phyloP scores from a whole-genome alignment of 2,888 invertebrate genomes.

The Opisthograptis luteolata region DNA sequence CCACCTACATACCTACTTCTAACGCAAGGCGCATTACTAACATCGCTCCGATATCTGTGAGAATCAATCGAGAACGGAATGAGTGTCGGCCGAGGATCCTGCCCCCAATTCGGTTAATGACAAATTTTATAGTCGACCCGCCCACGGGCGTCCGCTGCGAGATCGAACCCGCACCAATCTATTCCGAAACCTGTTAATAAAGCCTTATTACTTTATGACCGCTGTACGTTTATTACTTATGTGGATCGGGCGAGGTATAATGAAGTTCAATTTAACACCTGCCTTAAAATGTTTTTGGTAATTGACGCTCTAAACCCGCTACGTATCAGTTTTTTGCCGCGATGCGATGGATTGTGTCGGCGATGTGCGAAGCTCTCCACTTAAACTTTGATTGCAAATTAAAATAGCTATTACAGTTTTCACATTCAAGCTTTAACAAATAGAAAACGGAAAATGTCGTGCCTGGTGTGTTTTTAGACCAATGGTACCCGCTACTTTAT shows the following conservation, averaged over 20 bases:
- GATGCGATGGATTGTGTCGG: constrained; percentile 7
- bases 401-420: neutral
- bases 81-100: constrained; percentile 20
- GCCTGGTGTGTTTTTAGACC: neutral
- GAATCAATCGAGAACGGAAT: constrained; percentile 24
- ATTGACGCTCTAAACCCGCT: constrained; percentile 23
- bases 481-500: constrained; percentile 11
- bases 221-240: constrained; percentile 25
- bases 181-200: constrained; percentile 28
- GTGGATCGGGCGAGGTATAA: constrained; percentile 18
- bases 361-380: constrained; percentile 5
- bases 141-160: constrained; percentile 17
- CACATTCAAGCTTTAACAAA: neutral
- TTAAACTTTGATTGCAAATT: neutral
- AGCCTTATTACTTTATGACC: constrained; percentile 33
- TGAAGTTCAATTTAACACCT: constrained; percentile 24
- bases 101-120: constrained; percentile 30
- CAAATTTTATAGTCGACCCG: constrained; percentile 28
- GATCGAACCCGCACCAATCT: constrained; percentile 11
- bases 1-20: constrained; percentile 24
- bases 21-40: constrained; percentile 19
- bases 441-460: neutral
- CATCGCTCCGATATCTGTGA: constrained; percentile 17
- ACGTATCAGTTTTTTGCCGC: constrained; percentile 11
- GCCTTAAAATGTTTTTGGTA: constrained; percentile 14